These are phyloP conservation scores for Hemibagrus guttatus DNA, from an alignment of 2,797 vertebrate genomes.

Conservation along the genomic window DNA sequence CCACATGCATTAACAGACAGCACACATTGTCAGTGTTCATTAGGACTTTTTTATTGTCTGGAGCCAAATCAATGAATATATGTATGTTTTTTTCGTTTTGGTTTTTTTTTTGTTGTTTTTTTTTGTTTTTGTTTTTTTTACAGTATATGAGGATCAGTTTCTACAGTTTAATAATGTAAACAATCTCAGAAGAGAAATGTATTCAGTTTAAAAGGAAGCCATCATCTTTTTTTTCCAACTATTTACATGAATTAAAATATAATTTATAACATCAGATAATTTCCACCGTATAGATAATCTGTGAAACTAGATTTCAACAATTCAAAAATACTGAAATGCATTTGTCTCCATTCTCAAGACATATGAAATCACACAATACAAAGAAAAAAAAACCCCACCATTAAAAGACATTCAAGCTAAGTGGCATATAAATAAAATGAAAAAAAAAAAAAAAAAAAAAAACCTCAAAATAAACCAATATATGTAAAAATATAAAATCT, in stretches of 20 bases:
- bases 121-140: conserved; percentile 72
- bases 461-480: conserved; percentile 74
- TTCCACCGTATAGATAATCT: conserved; percentile 93
- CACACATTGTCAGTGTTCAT: conserved; percentile 67
- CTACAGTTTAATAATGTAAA: conserved; percentile 99
- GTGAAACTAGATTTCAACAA: conserved; percentile 99
- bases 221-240: conserved; percentile 87
- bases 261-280: conserved; percentile 99
- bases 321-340: conserved; percentile 99
- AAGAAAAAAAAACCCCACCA: conserved; percentile 72
- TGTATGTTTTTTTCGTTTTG: conserved; percentile 65
- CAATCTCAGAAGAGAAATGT: conserved; percentile 93
- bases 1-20: not conserved
- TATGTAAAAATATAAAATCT: conserved; percentile 89
- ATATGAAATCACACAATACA: conserved; percentile 92
- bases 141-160: conserved; percentile 99
- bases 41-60: conserved; percentile 85
- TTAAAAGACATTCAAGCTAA: conserved; percentile 90
- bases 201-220: conserved; percentile 96
- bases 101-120: conserved; percentile 60
- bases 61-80: conserved; percentile 96
- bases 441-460: conserved; percentile 71
- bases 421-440: conserved; percentile 91
- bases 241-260: conserved; percentile 99
- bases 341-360: conserved; percentile 83